A percentile compares a stretch with the other conserved stretches of the same genome.
Conservation (phyloP, 2,113 vertebrate species). For the Oxyura jamaicensis region DNA sequence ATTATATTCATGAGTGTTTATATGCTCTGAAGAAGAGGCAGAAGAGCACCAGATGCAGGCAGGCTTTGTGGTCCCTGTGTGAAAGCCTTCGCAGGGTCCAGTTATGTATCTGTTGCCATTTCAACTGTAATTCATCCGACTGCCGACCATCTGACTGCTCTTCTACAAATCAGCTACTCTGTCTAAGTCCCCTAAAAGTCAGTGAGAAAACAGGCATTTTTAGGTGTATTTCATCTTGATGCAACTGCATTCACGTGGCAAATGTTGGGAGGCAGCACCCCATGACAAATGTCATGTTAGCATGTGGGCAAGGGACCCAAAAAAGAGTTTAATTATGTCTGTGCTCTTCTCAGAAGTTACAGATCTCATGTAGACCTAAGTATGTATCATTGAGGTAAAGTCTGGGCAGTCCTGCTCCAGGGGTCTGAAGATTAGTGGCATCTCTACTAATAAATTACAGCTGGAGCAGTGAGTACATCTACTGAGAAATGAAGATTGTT, state of each 20-base stretch:
- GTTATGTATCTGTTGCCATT: background rate
- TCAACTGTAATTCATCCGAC: background rate
- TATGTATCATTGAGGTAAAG: background rate
- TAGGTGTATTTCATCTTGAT: background rate
- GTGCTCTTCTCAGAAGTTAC: background rate
- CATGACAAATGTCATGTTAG: background rate
- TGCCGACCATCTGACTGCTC: background rate
- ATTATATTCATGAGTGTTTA: background rate
- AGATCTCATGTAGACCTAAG: background rate
- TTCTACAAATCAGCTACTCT: background rate
- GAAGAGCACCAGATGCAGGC: background rate
- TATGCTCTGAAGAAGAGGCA: background rate
- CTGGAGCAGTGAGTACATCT: background rate
- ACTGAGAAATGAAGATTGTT: background rate
- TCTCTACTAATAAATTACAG: background rate
- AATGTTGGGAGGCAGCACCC: background rate
- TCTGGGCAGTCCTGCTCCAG: background rate
- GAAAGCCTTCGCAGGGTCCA: background rate
- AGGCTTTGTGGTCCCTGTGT: background rate
- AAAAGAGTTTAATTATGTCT: background rate
- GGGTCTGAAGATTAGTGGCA: background rate
- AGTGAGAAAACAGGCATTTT: background rate
- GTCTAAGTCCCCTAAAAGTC: background rate
- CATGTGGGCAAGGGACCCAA: background rate
- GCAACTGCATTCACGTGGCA: background rate